Base-by-base conservation (phyloP, 2,888 invertebrate species). In the Tachina grossa region DNA sequence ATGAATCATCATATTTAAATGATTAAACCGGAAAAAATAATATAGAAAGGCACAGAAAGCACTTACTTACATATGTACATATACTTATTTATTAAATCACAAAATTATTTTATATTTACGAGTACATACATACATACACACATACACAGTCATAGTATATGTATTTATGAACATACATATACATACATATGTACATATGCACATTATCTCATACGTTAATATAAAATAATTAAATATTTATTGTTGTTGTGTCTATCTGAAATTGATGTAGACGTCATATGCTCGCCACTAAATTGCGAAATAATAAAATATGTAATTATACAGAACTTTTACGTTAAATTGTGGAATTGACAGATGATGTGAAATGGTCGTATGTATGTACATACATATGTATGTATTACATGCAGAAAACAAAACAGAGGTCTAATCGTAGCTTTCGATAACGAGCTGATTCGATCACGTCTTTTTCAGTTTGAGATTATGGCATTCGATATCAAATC, bases 21-120 rank as follows among this genome's bases (percentile, higher is more conserved):
- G 14, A 51, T 63, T 49, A 84, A 78, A 85, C 81, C 81, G 77
- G 81, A 85, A 77, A 80, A 63, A 79, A 74, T 68, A 78, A 71
- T 80, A 76, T 49, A 74, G 81, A 85, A 81, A 81, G 80, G 49
- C 63, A 69, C 66, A 57, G 31, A 31, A 31, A 51, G 61, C 39
- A 41, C 1, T 63, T 31, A 22, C 2, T 1, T 22, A 22, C 1
- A 22, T n/a, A 22, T 22, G 22, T 22, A 22, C 1, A 22, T 22
- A 22, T 22, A 22, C 22, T 22, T 31, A 31, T 31, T 41, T 43
- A 68, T 61, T 47, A 81, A 75, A 79, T 45, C 69, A 14, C 63
- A 71, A 79, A 55, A 47, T 39, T 72, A 63, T 45, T 72, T 16
- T 10, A 13, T 49, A 65, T 55, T 31, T 31, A 31, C 31, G 6